Percentiles rank a stretch among this genome's conserved stretches.
phyloP scores from a whole-genome alignment of 2,113 vertebrate genomes.

The Plecturocebus donacophilus region DNA sequence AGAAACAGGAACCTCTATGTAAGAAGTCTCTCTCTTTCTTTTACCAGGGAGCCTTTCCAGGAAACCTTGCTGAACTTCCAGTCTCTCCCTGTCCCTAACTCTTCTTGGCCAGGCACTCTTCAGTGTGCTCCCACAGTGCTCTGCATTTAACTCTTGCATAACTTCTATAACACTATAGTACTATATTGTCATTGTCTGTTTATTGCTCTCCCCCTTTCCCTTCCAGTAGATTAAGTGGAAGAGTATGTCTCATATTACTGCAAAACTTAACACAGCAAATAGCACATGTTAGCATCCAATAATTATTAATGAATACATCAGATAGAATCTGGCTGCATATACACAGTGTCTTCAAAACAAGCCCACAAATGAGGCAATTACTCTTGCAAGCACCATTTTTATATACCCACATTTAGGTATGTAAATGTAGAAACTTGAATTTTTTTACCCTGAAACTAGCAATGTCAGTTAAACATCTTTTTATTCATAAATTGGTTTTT shows the following conservation, averaged over 20 bases:
- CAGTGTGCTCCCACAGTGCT: not conserved
- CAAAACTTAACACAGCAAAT: not conserved
- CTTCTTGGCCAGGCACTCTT: not conserved
- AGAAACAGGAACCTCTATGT: not conserved
- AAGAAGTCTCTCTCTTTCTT: not conserved
- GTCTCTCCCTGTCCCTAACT: not conserved
- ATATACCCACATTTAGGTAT: not conserved
- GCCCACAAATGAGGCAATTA: not conserved
- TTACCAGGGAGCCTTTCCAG: not conserved
- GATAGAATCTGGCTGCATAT: not conserved
- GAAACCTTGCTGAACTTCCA: not conserved
- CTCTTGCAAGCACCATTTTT: not conserved
- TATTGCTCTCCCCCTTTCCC: no score
- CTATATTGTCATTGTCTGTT: not conserved
- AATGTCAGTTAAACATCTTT: not conserved
- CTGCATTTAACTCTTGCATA: not conserved
- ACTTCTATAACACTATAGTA: not conserved
- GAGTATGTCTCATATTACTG: not conserved
- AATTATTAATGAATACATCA: not conserved
- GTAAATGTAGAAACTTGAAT: not conserved
- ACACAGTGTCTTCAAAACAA: not conserved
- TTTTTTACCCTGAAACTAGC: not conserved
- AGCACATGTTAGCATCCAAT: not conserved
- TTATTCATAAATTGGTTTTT: conserved; percentile 46
- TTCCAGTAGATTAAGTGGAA: not conserved